Evolutionary conservation across 2,113 vertebrate species (phyloP).

Genomic region (Notiomystis cincta): DNA sequence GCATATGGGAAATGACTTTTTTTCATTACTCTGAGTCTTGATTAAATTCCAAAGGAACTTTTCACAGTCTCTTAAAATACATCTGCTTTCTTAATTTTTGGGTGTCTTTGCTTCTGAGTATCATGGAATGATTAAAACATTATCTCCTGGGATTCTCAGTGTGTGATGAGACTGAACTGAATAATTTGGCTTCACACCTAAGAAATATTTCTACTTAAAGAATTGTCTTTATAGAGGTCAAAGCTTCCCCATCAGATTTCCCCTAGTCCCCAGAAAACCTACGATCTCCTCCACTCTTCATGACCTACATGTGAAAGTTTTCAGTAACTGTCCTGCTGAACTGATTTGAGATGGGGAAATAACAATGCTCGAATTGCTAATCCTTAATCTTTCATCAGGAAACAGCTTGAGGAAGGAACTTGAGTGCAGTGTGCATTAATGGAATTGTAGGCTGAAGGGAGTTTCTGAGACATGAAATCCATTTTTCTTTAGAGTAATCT

Average conservation of each 20-base stretch:
- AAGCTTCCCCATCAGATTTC: not conserved
- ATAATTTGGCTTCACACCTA: not conserved
- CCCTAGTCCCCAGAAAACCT: not conserved
- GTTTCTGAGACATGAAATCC: not conserved
- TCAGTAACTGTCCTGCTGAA: not conserved
- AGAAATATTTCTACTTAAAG: not conserved
- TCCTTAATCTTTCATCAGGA: not conserved
- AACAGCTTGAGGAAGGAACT: not conserved
- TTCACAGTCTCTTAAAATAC: slow-evolving; percentile 1
- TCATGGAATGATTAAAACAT: slow-evolving; percentile 2
- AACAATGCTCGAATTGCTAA: not conserved
- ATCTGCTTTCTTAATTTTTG: slow-evolving; percentile 22
- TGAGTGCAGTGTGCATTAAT: not conserved
- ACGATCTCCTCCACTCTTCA: not conserved
- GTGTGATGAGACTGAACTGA: not conserved
- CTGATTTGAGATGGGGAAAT: not conserved
- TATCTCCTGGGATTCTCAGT: not conserved
- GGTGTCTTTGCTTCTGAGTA: not conserved
- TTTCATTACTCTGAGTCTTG: slow-evolving; percentile 20
- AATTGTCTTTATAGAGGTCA: not conserved
- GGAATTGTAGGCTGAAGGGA: not conserved
- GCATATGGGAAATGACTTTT: not conserved
- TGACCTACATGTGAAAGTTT: not conserved
- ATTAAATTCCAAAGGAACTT: slow-evolving; percentile 46
- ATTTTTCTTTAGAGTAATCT: not conserved